These are phyloP conservation scores for Daubentonia madagascariensis DNA, from an alignment of 2,113 vertebrate genomes.

Conservation along the genomic window DNA sequence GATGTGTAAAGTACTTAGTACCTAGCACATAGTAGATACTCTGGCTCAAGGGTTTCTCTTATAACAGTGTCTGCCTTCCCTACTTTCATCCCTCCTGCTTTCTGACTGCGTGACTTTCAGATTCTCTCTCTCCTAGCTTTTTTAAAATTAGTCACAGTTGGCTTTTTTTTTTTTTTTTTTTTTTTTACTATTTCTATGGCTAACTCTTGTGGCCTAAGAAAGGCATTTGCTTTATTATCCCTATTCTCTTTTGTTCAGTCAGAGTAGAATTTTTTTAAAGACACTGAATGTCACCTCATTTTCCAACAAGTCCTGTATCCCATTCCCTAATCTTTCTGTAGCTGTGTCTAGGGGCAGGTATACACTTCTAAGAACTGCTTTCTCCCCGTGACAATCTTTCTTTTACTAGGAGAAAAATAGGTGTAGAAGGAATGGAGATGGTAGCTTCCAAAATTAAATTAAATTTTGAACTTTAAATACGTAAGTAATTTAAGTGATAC, in stretches of 20 bases:
- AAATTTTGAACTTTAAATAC: slow-evolving; percentile 5
- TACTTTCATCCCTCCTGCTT: no score
- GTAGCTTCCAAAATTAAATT: neutral
- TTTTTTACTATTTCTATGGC: neutral
- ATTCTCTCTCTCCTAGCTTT: neutral
- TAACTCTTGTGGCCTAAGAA: neutral
- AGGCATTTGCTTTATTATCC: neutral
- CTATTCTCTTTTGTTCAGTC: neutral
- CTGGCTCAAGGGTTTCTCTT: neutral
- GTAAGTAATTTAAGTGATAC: neutral
- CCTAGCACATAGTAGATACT: neutral
- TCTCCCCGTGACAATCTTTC: neutral
- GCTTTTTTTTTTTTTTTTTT: neutral
- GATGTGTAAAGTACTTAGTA: neutral
- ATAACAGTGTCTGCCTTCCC: neutral
- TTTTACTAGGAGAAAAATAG: neutral
- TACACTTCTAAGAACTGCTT: neutral
- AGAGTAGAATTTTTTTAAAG: neutral
- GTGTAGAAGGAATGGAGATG: neutral
- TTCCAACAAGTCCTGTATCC: neutral
- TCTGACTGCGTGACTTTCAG: neutral
- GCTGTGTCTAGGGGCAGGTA: neutral
- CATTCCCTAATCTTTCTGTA: neutral
- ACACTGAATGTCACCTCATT: neutral
- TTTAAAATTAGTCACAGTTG: neutral